Evolutionary conservation across 2,888 invertebrate genomes (phyloP).

Genomic region (Hymenopus coronatus): DNA sequence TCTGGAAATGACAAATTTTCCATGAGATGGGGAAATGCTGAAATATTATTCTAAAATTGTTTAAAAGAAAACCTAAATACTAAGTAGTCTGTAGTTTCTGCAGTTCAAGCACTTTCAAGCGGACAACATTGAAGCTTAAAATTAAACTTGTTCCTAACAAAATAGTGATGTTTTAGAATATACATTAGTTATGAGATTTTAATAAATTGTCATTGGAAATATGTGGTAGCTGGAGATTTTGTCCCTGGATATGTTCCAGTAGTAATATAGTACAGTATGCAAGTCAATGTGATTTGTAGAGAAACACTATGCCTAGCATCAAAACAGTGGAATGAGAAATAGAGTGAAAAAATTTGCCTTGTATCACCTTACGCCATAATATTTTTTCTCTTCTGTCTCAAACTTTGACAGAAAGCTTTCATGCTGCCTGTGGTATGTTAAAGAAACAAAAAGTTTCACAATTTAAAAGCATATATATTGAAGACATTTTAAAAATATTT

Average conservation of each 20-base stretch:
- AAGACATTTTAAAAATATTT: constrained; percentile 6
- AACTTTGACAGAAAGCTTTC: not conserved
- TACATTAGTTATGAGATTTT: not conserved
- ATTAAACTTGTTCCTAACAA: not conserved
- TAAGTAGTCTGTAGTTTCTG: not conserved
- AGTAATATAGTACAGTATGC: constrained; percentile 1
- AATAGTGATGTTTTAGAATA: not conserved
- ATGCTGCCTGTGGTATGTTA: not conserved
- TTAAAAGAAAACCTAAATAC: not conserved
- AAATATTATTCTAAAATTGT: not conserved
- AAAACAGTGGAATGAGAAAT: constrained; percentile 3
- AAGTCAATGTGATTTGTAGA: constrained; percentile 26
- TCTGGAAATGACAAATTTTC: not conserved
- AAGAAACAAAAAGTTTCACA: not conserved
- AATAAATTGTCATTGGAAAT: not conserved
- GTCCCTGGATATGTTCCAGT: constrained; percentile 2
- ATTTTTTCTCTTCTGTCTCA: constrained; percentile 19
- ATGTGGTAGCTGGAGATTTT: constrained; percentile 5
- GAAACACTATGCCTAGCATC: constrained; percentile 18
- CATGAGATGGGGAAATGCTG: not conserved
- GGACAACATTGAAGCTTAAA: not conserved
- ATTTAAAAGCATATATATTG: not conserved
- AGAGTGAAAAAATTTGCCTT: constrained; percentile 30
- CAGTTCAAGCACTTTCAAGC: not conserved
- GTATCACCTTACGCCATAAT: constrained; percentile 21